phyloP scores from a whole-genome alignment of 64 coral and sea anemone genomes.

The Dendronephthya gigantea region DNA sequence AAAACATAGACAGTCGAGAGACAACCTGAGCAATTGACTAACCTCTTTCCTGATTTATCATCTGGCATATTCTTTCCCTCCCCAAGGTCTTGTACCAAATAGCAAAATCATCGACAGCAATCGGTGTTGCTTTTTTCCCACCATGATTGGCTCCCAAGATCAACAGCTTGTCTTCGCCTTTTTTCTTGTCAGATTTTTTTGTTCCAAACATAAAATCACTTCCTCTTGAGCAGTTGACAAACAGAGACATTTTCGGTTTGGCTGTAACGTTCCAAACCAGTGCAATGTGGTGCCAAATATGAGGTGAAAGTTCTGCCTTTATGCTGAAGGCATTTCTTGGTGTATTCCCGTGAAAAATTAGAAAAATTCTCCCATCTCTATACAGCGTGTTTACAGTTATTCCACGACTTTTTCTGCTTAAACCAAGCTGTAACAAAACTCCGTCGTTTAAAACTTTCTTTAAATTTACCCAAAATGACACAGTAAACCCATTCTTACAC shows the following conservation, averaged over 20 bases:
- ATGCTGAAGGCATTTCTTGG: not conserved
- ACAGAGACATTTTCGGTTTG: slow-evolving; percentile 26
- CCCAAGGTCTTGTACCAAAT: slow-evolving; percentile 53
- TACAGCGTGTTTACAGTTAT: slow-evolving; percentile 19
- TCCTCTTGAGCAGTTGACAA: slow-evolving; percentile 38
- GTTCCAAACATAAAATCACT: not conserved
- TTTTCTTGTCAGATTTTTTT: not conserved
- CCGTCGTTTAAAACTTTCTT: not conserved
- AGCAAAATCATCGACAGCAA: slow-evolving; percentile 75
- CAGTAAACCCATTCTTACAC: slow-evolving; percentile 59
- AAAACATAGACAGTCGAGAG: not conserved
- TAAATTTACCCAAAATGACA: slow-evolving; percentile 71
- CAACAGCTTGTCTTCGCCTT: slow-evolving; percentile 33
- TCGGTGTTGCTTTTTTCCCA: slow-evolving; percentile 27
- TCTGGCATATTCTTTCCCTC: slow-evolving; percentile 31
- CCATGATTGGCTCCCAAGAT: slow-evolving; percentile 52
- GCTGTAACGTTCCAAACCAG: slow-evolving; percentile 61
- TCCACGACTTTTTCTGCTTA: slow-evolving; percentile 36
- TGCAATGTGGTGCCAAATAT: slow-evolving; percentile 50
- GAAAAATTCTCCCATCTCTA: not conserved
- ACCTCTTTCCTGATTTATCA: slow-evolving; percentile 68
- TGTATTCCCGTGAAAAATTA: not conserved
- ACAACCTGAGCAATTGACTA: not conserved
- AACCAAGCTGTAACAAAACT: slow-evolving; percentile 52
- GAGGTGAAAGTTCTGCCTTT: slow-evolving; percentile 21